Percentiles rank a stretch among this genome's conserved stretches.
These are phyloP conservation scores for Selenia dentaria DNA, from an alignment of 2,888 invertebrate species.

Conservation along the genomic window DNA sequence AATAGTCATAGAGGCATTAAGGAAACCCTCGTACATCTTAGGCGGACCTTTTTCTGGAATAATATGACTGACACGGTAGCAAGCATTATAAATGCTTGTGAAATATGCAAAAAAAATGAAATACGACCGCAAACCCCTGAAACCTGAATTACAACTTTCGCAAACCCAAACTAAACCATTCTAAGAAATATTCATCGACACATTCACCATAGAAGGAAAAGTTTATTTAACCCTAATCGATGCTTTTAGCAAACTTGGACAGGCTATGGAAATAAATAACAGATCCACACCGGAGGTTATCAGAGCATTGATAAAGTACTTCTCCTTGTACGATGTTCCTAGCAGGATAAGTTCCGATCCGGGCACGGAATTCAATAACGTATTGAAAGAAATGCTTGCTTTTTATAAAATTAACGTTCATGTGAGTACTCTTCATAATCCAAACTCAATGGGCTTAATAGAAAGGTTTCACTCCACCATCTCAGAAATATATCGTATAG, in stretches of 20 bases:
- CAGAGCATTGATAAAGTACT: no score
- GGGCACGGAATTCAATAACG: constrained; percentile 38
- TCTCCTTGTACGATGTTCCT: no score
- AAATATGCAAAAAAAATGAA: background rate
- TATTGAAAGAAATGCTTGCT: background rate
- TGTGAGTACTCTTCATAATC: background rate
- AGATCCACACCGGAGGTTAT: no score
- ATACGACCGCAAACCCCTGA: background rate
- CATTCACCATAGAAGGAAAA: background rate
- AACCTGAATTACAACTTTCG: background rate
- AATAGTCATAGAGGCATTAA: background rate
- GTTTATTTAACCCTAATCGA: background rate
- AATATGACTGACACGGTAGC: background rate
- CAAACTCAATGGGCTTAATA: background rate
- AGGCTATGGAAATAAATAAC: no score
- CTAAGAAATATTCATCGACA: background rate
- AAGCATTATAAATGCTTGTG: background rate
- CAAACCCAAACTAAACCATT: constrained; percentile 20
- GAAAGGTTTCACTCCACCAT: constrained; percentile 2
- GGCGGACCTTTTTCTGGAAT: background rate
- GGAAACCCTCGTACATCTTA: background rate
- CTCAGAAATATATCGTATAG: background rate
- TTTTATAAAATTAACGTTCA: background rate
- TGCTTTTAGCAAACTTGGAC: constrained; percentile 26
- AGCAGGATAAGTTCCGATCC: no score